Evolutionary conservation across 2,888 invertebrate genomes (phyloP), one percentile per base, ranked within the genome.

Genomic region (Noctua comes): DNA sequence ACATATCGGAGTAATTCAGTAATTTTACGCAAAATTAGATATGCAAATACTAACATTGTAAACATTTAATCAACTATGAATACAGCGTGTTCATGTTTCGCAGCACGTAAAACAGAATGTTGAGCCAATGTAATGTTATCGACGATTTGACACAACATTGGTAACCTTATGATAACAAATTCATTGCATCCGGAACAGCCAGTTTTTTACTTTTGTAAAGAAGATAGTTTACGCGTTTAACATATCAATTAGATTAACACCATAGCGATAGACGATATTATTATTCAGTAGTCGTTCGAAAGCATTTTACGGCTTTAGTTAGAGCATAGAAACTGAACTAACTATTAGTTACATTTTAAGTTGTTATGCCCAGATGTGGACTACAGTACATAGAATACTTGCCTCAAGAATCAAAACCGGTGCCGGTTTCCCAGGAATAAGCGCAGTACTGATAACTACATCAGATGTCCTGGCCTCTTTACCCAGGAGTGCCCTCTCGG

Each of bases 361-460:
- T 11, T 79, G 27, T 36, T 21, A n/a, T n/a, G 21, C n/a, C 31
- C 11, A 24, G 8, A 24, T n/a, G 16, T 57, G n/a, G 21, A 54
- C 8, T 51, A 43, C 5, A 48, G 5, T 24, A 64, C 7, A 0
- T 10, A 10, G 18, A 64, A 48, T 51, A 68, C 66, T 69, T 92
- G 98, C 98, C 97, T 98, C 98, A 76, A 98, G 97, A 88, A 99
- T 98, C 24, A 99, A 97, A 74, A 98, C 90, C 0, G 99, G 99
- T 0, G 99, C 99, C 72, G 97, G 98, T 93, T 98, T 98, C 70
- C 99, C 99, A 24, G 99, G 99, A 88, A 99, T 99, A 24, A 99
- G 97, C 10, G 99, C 99, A 1, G 99, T 99, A n/a, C 98, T 98
- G 90, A 99, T 99, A 87, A 99, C 97, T 62, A 99, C 98, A 91